These are phyloP conservation scores for Drosophila dunni DNA, from an alignment of 1,140 invertebrate genomes.

Conservation along the genomic window DNA sequence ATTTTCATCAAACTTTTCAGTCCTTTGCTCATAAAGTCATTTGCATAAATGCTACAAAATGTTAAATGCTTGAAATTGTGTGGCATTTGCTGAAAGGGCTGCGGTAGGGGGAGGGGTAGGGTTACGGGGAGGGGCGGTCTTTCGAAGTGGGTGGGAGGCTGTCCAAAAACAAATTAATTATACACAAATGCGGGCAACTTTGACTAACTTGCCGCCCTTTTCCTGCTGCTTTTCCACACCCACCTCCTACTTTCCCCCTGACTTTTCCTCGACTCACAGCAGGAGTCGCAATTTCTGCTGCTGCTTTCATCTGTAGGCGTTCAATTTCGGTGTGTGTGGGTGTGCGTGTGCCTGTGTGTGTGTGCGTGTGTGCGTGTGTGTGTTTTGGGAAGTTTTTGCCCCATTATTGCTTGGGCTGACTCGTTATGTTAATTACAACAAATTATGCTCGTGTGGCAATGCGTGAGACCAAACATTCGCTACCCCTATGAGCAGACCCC, in stretches of 20 bases:
- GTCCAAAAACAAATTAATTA: conserved; percentile 76
- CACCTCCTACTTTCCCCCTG: neutral
- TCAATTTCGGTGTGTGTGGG: conserved; percentile 20
- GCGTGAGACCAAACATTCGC: conserved; percentile 24
- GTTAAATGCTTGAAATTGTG: conserved; percentile 17
- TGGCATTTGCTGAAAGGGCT: too few species aligned
- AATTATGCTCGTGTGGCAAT: conserved; percentile 80
- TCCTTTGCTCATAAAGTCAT: conserved; percentile 46
- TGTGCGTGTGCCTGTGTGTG: neutral
- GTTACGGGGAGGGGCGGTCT: too few species aligned
- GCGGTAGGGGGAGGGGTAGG: too few species aligned
- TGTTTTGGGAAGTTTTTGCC: conserved; percentile 55
- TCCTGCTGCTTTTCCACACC: neutral
- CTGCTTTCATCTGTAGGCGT: conserved; percentile 23
- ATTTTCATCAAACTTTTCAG: conserved; percentile 25
- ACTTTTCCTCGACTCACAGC: conserved; percentile 6
- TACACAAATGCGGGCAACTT: conserved; percentile 58
- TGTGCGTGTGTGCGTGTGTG: conserved; percentile 28
- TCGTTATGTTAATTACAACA: conserved; percentile 83
- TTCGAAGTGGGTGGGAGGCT: neutral
- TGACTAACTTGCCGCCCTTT: conserved; percentile 14
- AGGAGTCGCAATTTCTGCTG: conserved; percentile 44
- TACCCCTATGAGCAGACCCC: neutral
- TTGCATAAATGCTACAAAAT: conserved; percentile 53
- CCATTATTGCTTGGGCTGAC: conserved; percentile 77